These are phyloP conservation scores for Calonectris borealis DNA, from an alignment of 2,113 vertebrate species.

Conservation along the genomic window DNA sequence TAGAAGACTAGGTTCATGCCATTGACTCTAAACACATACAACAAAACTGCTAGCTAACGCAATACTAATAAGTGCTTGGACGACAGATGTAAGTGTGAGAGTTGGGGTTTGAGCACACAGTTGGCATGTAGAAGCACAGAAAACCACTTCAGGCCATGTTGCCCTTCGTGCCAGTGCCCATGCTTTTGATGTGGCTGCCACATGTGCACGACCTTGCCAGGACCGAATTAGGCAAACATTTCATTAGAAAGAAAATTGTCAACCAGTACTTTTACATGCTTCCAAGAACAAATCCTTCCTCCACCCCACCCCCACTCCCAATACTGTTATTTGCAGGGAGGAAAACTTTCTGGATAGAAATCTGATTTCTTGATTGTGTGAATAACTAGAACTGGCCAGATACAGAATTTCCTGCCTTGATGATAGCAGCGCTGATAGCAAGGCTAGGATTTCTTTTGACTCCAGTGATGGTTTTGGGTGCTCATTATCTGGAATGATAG, in stretches of 20 bases:
- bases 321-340: background rate
- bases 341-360: background rate
- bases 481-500: background rate
- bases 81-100: background rate
- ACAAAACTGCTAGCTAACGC: background rate
- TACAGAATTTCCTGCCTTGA: background rate
- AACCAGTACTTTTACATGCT: background rate
- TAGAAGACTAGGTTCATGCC: background rate
- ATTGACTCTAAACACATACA: background rate
- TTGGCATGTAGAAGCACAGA: background rate
- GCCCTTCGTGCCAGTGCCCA: background rate
- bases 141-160: background rate
- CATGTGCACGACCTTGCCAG: background rate
- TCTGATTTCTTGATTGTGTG: background rate
- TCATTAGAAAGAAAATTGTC: constrained; percentile 34
- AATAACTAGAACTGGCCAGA: background rate
- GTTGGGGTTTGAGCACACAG: background rate
- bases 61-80: background rate
- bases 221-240: background rate
- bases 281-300: background rate
- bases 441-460: background rate
- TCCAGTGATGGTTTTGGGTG: background rate
- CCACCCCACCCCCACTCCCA: background rate
- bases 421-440: background rate
- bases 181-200: constrained; percentile 58